Conservation (phyloP, 2,888 invertebrate species). For the Piscicola geometra region DNA sequence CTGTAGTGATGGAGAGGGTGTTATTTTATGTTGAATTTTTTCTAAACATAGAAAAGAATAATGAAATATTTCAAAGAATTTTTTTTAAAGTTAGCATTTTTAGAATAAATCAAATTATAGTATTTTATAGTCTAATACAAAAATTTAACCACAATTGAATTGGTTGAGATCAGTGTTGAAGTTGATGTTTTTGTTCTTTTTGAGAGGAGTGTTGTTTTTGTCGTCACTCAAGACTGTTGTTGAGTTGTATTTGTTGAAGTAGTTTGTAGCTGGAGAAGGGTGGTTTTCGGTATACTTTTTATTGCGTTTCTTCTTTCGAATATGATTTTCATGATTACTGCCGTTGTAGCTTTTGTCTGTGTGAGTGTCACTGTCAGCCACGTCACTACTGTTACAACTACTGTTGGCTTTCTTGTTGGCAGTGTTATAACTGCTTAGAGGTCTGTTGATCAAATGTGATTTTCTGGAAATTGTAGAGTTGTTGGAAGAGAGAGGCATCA, state of each 20-base stretch:
- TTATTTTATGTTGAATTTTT: too few species aligned
- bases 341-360: not conserved
- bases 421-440: conserved; percentile 6
- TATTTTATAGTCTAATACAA: too few species aligned
- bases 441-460: not conserved
- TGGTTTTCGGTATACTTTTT: not conserved
- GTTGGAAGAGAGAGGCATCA: not conserved
- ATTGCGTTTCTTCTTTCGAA: not conserved
- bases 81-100: too few species aligned
- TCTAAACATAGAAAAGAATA: too few species aligned
- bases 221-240: conserved; percentile 2
- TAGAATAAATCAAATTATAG: too few species aligned
- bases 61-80: too few species aligned
- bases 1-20: not conserved
- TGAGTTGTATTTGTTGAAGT: conserved; percentile 6
- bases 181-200: not conserved
- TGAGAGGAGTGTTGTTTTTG: not conserved
- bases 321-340: not conserved
- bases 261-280: not conserved
- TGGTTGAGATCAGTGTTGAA: too few species aligned
- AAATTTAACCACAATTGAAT: too few species aligned
- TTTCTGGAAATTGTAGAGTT: not conserved
- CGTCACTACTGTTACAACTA: conserved; percentile 1
- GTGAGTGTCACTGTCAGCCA: not conserved
- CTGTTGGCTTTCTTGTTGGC: not conserved